Conservation (phyloP, 92 coral and sea anemone species). For the Porites divaricata region DNA sequence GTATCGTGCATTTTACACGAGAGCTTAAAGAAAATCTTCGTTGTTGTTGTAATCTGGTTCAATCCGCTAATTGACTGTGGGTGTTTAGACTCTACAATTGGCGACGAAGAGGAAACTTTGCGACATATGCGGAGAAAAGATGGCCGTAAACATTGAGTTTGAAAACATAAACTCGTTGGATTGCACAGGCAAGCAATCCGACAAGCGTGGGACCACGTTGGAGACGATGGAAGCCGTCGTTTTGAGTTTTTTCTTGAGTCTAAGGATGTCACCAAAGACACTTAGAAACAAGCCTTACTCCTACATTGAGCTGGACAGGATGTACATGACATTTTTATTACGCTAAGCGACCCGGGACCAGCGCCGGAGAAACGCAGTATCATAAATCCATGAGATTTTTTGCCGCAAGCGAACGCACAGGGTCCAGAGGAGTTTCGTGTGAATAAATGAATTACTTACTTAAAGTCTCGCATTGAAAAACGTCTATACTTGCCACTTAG, state of each 20-base stretch:
- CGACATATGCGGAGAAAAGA: background rate
- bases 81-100: too few species aligned
- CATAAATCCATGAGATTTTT: conserved; percentile 11
- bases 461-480: too few species aligned
- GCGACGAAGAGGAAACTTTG: too few species aligned
- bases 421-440: too few species aligned
- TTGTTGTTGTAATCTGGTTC: too few species aligned
- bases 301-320: conserved; percentile 35
- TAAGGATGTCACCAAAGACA: conserved; percentile 38
- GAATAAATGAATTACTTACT: too few species aligned
- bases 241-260: conserved; percentile 66
- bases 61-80: too few species aligned
- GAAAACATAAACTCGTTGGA: conserved; percentile 53
- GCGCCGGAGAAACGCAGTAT: background rate
- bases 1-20: too few species aligned
- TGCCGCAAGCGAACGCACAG: background rate
- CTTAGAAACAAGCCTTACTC: conserved; percentile 30
- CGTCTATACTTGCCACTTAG: too few species aligned
- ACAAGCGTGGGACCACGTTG: conserved; percentile 61
- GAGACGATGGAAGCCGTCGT: conserved; percentile 57
- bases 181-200: conserved; percentile 34
- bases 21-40: too few species aligned
- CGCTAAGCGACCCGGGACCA: conserved; percentile 8
- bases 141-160: conserved; percentile 51
- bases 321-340: background rate